phyloP scores from a whole-genome alignment of 2,797 vertebrate species.

The Sebastes steindachneri region DNA sequence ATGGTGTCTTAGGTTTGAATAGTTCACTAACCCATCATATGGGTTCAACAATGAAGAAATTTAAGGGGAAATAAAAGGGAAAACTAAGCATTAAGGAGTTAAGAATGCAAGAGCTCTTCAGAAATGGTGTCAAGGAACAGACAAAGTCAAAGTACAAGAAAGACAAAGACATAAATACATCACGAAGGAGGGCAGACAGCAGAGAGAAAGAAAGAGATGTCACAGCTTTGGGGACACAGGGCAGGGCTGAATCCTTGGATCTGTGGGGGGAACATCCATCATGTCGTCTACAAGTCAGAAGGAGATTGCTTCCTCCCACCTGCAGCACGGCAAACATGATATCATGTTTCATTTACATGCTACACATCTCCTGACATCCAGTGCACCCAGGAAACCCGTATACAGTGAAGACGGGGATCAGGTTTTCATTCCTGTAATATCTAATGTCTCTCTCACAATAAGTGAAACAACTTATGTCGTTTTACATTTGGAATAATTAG shows the following conservation, averaged over 20 bases:
- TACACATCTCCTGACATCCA: background rate
- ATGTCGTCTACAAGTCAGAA: slow-evolving; percentile 9
- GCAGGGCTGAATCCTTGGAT: slow-evolving; percentile 32
- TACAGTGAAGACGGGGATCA: background rate
- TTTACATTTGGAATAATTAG: background rate
- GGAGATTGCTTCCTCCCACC: slow-evolving; percentile 32
- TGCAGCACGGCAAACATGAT: slow-evolving; percentile 18
- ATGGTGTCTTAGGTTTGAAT: background rate
- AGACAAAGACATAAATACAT: background rate
- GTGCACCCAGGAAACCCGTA: background rate
- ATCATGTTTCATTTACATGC: slow-evolving; percentile 39
- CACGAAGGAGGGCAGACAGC: background rate
- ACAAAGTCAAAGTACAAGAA: background rate
- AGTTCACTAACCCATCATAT: background rate
- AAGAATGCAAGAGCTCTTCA: background rate
- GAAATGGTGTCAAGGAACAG: background rate
- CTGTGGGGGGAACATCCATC: slow-evolving; percentile 46
- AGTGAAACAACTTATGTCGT: background rate
- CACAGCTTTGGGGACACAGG: background rate
- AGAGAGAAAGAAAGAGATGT: slow-evolving; percentile 3
- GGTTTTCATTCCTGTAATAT: background rate
- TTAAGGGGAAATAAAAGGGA: background rate
- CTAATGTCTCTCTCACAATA: background rate
- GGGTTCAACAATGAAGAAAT: background rate
- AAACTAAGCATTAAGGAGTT: background rate